Evolutionary conservation across 2,888 invertebrate genomes (phyloP), one percentile per base, ranked within the genome.

Genomic region (Temnothorax rugatulus): DNA sequence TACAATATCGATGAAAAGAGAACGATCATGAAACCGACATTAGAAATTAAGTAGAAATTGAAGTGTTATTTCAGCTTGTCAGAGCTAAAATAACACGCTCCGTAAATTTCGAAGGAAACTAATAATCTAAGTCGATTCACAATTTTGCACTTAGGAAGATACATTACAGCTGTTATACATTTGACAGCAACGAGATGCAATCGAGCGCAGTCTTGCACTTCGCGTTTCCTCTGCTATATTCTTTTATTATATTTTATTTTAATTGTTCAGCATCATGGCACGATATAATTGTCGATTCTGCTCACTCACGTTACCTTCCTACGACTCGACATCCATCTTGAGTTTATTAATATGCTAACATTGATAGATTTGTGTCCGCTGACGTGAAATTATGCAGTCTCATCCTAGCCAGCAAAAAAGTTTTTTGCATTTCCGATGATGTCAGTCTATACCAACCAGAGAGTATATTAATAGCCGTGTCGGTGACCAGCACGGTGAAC

Each of bases 21-120:
- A 75, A 76, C 25, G 50, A 50, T 63, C 63, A 34, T 34, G 47
- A 38, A 52, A 38, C 50, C 18, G 50, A 21, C 50, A n/a, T 63
- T 63, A 34, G 5, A 63, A 63, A 64, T 64, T 41, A 64, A 63
- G 13, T 63, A 9, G 21, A 75, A 63, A 75, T 75, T 50, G 52
- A 63, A 21, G 50, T 4, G 29, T 29, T 29, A 29, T 29, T 29
- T 29, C 4, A 38, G 64, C 21, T 75, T 47, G 18, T 64, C 15
- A 21, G 61, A 34, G 0, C 21, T 64, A 76, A 50, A 7, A 25
- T 74, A 29, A 44, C 59, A 76, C 38, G 75, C 63, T 50, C 21
- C 18, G 47, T 75, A 75, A 47, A 75, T 50, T 63, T 76, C 38
- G 50, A 15, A 76, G 38, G n/a, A 76, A 38, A 76, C 25, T 50